Base-by-base conservation (phyloP, 2,888 invertebrate genomes). In the Pachliopta kotzebuea region DNA sequence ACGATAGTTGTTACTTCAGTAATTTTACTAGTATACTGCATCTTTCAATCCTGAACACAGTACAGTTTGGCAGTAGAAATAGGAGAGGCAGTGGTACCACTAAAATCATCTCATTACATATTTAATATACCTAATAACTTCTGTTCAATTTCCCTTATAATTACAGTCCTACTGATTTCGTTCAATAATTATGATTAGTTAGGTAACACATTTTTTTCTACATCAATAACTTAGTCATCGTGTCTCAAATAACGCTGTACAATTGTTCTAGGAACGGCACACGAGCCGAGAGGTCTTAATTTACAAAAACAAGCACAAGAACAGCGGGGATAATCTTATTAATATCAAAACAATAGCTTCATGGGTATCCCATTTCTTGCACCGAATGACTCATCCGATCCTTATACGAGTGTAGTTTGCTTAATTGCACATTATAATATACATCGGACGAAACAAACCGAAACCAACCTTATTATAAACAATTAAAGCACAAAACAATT, bases 311-410 rank as follows among this genome's bases (percentile, higher is more conserved):
- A 70, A 70, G 68, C 69, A 62, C 45, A 52, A 62, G 65, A 56
- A 72, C 72, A 71, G 68, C 68, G 37, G 11, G 72, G 70, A 69
- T 76, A 73, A 77, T 79, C 76, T 77, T 73, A 74, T 77, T 81
- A 73, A 76, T 80, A 78, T 78, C 75, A 72, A 80, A 80, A 81
- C 81, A 83, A 81, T 78, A 76, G 75, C 69, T 69, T 77, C 77
- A 76, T 77, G 71, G 72, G 70, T 72, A 76, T 82, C 80, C 76
- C 79, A 82, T 85, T 84, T 82, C 83, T 83, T 85, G 76, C 77
- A 77, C 79, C 72, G 80, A 81, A 82, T 86, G 85, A 88, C 80
- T 88, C 86, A 88, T 81, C 80, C 75, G 72, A 70, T 71, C 71
- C 76, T 76, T 76, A 77, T 80, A 80, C 80, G 78, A 80, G 81